Conservation (phyloP, 2,888 invertebrate genomes). For the Reticulitermes lucifugus region DNA sequence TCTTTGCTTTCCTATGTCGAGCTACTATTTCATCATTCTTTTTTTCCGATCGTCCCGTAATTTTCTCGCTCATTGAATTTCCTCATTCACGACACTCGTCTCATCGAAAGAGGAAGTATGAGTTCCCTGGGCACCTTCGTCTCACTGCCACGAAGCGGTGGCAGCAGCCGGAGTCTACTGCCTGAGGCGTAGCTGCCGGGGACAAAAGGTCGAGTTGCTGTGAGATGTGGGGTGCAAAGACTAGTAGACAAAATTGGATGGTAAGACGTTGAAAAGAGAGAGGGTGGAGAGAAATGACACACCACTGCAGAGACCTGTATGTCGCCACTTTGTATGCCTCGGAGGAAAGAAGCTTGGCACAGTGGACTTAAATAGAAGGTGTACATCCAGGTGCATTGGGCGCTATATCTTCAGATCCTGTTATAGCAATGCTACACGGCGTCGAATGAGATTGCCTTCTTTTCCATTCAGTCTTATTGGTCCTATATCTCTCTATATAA, state of each 20-base stretch:
- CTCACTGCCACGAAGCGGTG: background rate
- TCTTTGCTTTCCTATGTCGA: no score
- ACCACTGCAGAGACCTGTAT: background rate
- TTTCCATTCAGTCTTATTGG: background rate
- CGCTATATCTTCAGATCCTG: background rate
- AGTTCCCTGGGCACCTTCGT: background rate
- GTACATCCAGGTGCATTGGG: background rate
- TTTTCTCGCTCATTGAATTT: slow-evolving; percentile 25
- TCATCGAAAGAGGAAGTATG: slow-evolving; percentile 14
- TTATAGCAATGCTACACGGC: background rate
- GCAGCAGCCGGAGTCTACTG: background rate
- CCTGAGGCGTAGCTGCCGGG: background rate
- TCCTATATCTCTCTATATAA: background rate
- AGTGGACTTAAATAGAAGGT: slow-evolving; percentile 1
- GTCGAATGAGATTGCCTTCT: background rate
- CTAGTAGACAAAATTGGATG: slow-evolving; percentile 1
- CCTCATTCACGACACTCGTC: background rate
- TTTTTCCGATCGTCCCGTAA: slow-evolving; percentile 7
- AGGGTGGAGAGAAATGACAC: background rate
- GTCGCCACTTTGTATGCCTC: background rate
- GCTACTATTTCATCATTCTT: no score
- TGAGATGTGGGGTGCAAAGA: background rate
- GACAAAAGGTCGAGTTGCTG: background rate
- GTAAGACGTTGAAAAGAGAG: background rate
- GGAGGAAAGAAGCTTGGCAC: background rate